Evolutionary conservation across 2,888 invertebrate genomes (phyloP).

Genomic region (Hydrotaea diabolus): DNA sequence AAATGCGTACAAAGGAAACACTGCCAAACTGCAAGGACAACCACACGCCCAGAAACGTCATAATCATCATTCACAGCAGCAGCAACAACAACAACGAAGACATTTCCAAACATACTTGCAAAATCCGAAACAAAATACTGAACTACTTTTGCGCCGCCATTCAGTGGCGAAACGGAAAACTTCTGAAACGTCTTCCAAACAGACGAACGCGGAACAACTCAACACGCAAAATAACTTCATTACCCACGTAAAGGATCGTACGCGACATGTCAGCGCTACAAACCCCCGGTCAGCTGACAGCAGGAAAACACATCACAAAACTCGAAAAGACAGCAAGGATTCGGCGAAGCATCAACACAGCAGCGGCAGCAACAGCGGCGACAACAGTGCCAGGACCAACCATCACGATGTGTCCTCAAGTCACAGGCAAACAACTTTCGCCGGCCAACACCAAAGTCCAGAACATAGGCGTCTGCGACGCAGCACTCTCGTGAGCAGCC

Average conservation of each 20-base stretch:
- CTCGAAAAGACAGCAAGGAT: background rate
- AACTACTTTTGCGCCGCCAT: conserved; percentile 5
- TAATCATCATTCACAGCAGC: background rate
- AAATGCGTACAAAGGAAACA: conserved; percentile 45
- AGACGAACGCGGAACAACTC: background rate
- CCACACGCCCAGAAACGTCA: conserved; percentile 8
- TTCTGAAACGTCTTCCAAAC: background rate
- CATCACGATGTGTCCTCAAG: background rate
- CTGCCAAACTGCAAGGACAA: conserved; percentile 57
- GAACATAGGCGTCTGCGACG: conserved; percentile 56
- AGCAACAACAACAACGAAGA: background rate
- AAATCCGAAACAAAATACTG: background rate
- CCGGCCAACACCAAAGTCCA: background rate
- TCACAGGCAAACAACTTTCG: conserved; percentile 49
- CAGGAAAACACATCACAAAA: conserved; percentile 8
- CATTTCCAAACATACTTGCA: conserved; percentile 1
- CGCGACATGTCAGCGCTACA: background rate
- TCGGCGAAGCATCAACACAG: conserved; percentile 2
- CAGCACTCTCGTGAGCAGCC: conserved; percentile 60
- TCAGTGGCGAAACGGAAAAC: background rate
- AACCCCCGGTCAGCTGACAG: background rate
- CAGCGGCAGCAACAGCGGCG: background rate
- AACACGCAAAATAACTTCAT: background rate
- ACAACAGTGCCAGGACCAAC: conserved; percentile 56
- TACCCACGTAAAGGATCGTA: background rate